These are phyloP conservation scores for Psephotus haematonotus DNA, from an alignment of 2,113 vertebrate genomes.

Conservation along the genomic window DNA sequence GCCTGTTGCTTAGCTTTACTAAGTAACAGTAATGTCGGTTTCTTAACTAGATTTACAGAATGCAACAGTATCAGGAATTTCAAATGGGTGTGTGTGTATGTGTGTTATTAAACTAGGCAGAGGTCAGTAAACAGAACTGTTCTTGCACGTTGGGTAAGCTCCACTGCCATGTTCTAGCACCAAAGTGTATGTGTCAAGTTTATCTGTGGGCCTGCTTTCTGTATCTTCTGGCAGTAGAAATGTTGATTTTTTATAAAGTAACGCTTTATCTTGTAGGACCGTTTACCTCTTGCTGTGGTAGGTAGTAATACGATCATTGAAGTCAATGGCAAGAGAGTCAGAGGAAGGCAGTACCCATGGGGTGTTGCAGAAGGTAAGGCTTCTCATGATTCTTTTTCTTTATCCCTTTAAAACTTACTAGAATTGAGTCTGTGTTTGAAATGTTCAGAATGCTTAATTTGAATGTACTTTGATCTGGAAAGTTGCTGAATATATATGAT, in stretches of 20 bases:
- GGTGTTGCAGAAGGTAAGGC: slow-evolving; percentile 95
- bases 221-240: not conserved
- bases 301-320: slow-evolving; percentile 99
- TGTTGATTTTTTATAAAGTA: slow-evolving; percentile 3
- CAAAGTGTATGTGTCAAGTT: accelerated
- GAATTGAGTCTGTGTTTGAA: not conserved
- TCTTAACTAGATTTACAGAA: not conserved
- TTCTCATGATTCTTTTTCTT: not conserved
- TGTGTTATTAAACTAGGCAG: not conserved
- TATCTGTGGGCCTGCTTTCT: not conserved
- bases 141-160: not conserved
- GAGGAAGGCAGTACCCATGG: slow-evolving; percentile 98
- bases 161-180: not conserved
- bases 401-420: not conserved
- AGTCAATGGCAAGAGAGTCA: slow-evolving; percentile 92
- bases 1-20: not conserved
- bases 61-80: not conserved
- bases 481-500: not conserved
- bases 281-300: slow-evolving; percentile 96
- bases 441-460: not conserved
- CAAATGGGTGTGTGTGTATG: not conserved
- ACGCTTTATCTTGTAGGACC: slow-evolving; percentile 82
- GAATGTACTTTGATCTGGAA: not conserved
- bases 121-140: not conserved
- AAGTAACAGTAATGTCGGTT: not conserved